phyloP scores from a whole-genome alignment of 1,140 invertebrate species.

The Ganaspis sp. region DNA sequence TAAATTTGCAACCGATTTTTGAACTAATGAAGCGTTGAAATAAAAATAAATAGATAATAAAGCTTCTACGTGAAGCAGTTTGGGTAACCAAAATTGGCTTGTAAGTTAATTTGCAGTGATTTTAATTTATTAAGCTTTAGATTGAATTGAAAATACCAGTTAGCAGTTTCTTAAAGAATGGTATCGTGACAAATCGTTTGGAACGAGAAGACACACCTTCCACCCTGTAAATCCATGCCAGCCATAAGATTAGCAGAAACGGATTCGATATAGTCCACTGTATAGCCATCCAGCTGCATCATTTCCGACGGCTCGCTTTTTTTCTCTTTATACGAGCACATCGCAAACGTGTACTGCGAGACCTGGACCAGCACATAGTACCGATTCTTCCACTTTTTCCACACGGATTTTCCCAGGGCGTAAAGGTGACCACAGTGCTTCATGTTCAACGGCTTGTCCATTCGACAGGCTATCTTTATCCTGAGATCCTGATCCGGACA shows the following conservation, averaged over 20 bases:
- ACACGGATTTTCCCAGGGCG: conserved; percentile 96
- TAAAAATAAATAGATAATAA: too few relatives aligned
- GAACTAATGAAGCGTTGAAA: too few relatives aligned
- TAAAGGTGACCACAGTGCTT: conserved; percentile 96
- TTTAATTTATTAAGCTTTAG: neutral
- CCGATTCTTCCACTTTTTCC: conserved; percentile 99
- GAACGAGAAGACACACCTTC: conserved; percentile 60
- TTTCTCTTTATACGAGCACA: conserved; percentile 99
- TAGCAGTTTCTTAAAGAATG: neutral
- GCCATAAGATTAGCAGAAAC: conserved; percentile 93
- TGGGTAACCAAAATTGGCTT: neutral
- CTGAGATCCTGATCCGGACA: conserved; percentile 95
- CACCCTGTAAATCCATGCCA: conserved; percentile 82
- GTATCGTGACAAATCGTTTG: conserved; percentile 28
- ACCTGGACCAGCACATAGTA: conserved; percentile 99
- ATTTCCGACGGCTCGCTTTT: conserved; percentile 99
- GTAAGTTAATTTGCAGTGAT: too few relatives aligned
- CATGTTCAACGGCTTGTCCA: conserved; percentile 99
- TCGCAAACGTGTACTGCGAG: conserved; percentile 99
- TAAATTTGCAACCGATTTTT: too few relatives aligned
- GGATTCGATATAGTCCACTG: conserved; percentile 98
- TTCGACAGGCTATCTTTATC: conserved; percentile 98
- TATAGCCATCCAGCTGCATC: conserved; percentile 99
- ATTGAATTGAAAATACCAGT: conserved; percentile 18
- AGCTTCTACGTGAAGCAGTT: neutral